These are phyloP conservation scores for Thalassaphorura encarpata DNA, from an alignment of 1,140 invertebrate genomes.

Conservation along the genomic window DNA sequence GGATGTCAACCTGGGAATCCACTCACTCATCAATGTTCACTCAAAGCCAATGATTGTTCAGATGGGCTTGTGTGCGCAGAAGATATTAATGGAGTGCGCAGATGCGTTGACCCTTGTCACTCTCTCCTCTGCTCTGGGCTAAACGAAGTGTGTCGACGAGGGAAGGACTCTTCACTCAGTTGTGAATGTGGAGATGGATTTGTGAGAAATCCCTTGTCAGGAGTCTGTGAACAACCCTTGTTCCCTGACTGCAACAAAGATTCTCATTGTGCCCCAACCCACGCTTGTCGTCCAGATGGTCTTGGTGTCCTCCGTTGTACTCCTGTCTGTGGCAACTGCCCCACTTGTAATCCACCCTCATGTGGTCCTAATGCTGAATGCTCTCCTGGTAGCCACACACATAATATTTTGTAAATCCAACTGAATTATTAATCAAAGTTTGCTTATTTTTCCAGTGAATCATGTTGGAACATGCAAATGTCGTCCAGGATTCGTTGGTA, in stretches of 20 bases:
- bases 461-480: conserved; percentile 56
- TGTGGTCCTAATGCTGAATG: conserved; percentile 74
- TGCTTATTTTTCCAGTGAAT: not conserved
- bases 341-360: conserved; percentile 57
- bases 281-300: conserved; percentile 66
- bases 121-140: conserved; percentile 62
- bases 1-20: conserved; percentile 58
- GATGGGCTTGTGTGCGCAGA: conserved; percentile 45
- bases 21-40: too few species aligned
- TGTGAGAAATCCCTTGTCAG: conserved; percentile 69
- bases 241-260: conserved; percentile 66
- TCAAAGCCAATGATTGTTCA: too few species aligned
- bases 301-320: conserved; percentile 72
- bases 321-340: conserved; percentile 40
- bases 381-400: too few species aligned
- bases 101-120: conserved; percentile 66
- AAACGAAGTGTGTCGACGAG: conserved; percentile 63
- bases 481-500: conserved; percentile 64
- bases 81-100: conserved; percentile 46
- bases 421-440: too few species aligned
- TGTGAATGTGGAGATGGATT: conserved; percentile 66
- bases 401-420: too few species aligned
- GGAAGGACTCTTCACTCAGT: conserved; percentile 49
- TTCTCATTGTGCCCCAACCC: conserved; percentile 54
- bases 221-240: conserved; percentile 69